phyloP scores from a whole-genome alignment of 2,888 invertebrate species.

The Chymomyza procnemis region DNA sequence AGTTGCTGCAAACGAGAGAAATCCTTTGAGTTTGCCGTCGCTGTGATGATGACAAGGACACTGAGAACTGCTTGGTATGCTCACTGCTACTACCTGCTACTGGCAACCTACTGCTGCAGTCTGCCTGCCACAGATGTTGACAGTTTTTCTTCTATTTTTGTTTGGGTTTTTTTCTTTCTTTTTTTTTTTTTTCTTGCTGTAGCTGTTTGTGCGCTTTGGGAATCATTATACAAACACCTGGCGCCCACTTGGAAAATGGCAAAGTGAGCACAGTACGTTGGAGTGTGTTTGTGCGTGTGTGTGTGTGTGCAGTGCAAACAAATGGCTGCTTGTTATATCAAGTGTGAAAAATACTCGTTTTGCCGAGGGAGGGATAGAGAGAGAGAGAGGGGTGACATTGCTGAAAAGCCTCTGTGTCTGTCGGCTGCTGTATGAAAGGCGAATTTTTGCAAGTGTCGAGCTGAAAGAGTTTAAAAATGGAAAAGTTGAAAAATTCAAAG shows the following conservation, averaged over 20 bases:
- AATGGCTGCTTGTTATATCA: conserved; percentile 56
- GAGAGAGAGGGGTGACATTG: neutral
- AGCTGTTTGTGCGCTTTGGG: conserved; percentile 55
- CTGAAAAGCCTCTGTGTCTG: neutral
- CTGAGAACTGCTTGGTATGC: conserved; percentile 7
- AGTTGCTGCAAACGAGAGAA: conserved; percentile 48
- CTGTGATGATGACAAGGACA: neutral
- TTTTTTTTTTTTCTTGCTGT: neutral
- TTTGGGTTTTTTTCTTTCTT: neutral
- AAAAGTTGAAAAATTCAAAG: no score
- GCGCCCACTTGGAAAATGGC: conserved; percentile 27
- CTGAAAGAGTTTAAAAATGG: no score
- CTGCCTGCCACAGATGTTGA: conserved; percentile 40
- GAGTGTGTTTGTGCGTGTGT: neutral
- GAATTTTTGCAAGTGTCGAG: neutral
- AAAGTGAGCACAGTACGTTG: conserved; percentile 45
- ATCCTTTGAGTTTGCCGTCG: conserved; percentile 29
- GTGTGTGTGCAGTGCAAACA: conserved; percentile 34
- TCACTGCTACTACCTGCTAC: neutral
- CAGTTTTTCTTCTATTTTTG: no score
- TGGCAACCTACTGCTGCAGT: conserved; percentile 7
- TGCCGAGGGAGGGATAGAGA: conserved; percentile 20
- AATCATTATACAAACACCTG: conserved; percentile 48
- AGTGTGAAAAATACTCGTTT: conserved; percentile 54
- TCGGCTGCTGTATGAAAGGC: neutral